phyloP scores from a whole-genome alignment of 2,113 vertebrate species.

The Oreochromis niloticus region DNA sequence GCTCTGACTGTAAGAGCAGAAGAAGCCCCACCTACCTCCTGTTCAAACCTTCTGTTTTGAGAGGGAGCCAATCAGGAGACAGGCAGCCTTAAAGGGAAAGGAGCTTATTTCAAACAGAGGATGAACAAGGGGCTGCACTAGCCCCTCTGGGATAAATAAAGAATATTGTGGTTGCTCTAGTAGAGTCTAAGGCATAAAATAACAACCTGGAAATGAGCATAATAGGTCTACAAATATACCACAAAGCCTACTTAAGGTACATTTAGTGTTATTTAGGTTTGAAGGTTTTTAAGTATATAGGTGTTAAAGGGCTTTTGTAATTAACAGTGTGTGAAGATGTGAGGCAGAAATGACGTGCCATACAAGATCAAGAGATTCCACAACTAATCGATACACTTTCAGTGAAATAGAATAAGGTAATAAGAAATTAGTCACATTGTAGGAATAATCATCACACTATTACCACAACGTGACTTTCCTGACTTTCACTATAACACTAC shows the following conservation, averaged over 20 bases:
- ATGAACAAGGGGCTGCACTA: neutral
- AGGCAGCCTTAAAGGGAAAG: neutral
- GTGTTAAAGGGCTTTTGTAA: neutral
- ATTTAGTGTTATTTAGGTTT: neutral
- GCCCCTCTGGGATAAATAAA: neutral
- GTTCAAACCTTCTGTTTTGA: neutral
- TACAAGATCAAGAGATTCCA: neutral
- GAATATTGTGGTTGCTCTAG: neutral
- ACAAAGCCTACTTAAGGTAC: neutral
- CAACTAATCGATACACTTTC: slow-evolving; percentile 2
- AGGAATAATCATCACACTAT: neutral
- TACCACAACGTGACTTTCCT: neutral
- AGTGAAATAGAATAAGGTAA: neutral
- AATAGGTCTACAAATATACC: neutral
- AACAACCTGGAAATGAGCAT: neutral
- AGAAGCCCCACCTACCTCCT: neutral
- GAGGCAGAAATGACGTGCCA: neutral
- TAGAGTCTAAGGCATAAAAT: neutral
- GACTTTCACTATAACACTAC: neutral
- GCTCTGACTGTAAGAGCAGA: neutral
- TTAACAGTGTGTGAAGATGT: neutral
- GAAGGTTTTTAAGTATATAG: neutral
- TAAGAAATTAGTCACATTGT: neutral
- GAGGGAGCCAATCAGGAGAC: neutral
- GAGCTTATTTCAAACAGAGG: neutral